Evolutionary conservation across 2,888 invertebrate species (phyloP), one percentile per base, ranked within the genome.

Genomic region (Exocentrus adspersus): DNA sequence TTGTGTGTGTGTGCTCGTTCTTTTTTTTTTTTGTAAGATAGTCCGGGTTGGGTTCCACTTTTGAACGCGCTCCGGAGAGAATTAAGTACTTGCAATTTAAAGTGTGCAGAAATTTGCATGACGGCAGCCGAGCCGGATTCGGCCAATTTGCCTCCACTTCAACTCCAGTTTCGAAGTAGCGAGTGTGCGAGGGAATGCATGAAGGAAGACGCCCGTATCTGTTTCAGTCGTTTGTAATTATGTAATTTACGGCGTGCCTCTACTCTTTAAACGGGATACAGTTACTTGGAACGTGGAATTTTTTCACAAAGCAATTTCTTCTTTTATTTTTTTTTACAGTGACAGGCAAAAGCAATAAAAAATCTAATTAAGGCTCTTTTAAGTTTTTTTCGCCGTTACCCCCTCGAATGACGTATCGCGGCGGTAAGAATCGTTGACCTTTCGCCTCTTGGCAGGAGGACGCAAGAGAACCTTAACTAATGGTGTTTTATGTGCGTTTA

Each of bases 401-500:
- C 19, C 28, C 45, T 43, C 46, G 24, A 16, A 42, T 43, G 46
- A 32, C 19, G 21, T 42, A 50, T 50, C 28, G 30, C 45, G 10
- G 30, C 17, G 16, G 10, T 20, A 32, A 14, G 30, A 48, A 32
- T 48, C 58, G 37, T 58, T 58, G 48, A 58, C 58, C 58, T 48
- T 24, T 24, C 46, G 30, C 28, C n/a, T 56, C 56, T 43, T 56
- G 56, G 58, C 41, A 48, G 52, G 42, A 46, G 21, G 41, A 53
- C 52, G 20, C 52, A 21, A 21, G 20, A 42, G 32, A 62, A 56
- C 61, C 68, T 61, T 60, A 69, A 66, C 68, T 73, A 73, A 73
- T 70, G 67, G 70, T 71, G 70, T 69, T 72, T 71, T 72, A 70
- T 72, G 69, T 65, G 66, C 65, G 63, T 64, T 63, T 63, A 64